These are phyloP conservation scores for Meteorus sp. DNA, from an alignment of 1,140 invertebrate species.

Conservation along the genomic window DNA sequence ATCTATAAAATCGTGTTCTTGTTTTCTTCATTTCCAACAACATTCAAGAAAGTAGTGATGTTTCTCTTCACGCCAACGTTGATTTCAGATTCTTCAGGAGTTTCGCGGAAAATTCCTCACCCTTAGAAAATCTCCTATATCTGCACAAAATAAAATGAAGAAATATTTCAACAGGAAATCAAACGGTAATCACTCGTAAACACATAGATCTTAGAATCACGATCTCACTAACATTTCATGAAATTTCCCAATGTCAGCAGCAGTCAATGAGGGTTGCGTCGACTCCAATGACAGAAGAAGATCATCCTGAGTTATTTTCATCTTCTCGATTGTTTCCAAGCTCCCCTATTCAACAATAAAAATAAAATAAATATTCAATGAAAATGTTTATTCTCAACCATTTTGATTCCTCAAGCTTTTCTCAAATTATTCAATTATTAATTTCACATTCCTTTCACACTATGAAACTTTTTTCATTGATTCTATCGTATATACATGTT, in stretches of 20 bases:
- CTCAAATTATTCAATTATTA: no score
- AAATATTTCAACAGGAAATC: no score
- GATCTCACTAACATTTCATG: slow-evolving; percentile 61
- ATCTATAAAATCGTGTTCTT: no score
- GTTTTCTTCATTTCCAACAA: no score
- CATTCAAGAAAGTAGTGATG: no score
- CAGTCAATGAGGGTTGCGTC: slow-evolving; percentile 69
- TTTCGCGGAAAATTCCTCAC: slow-evolving; percentile 31
- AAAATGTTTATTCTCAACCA: no score
- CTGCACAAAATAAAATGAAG: slow-evolving; percentile 37
- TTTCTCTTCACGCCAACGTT: slow-evolving; percentile 49
- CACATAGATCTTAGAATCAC: no score
- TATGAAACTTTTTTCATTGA: no score
- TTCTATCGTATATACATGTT: no score
- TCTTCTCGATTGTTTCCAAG: slow-evolving; percentile 13
- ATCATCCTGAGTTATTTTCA: slow-evolving; percentile 57
- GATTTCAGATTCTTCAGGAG: slow-evolving; percentile 38
- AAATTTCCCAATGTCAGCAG: slow-evolving; percentile 65
- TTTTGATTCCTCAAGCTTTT: no score
- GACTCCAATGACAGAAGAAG: slow-evolving; percentile 62
- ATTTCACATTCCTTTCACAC: no score
- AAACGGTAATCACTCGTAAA: no score
- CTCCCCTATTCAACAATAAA: not conserved
- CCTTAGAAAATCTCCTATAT: slow-evolving; percentile 46
- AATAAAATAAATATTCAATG: slow-evolving; percentile 4